These are phyloP conservation scores for Remorina albescens DNA, from an alignment of 2,797 vertebrate species.

Conservation along the genomic window DNA sequence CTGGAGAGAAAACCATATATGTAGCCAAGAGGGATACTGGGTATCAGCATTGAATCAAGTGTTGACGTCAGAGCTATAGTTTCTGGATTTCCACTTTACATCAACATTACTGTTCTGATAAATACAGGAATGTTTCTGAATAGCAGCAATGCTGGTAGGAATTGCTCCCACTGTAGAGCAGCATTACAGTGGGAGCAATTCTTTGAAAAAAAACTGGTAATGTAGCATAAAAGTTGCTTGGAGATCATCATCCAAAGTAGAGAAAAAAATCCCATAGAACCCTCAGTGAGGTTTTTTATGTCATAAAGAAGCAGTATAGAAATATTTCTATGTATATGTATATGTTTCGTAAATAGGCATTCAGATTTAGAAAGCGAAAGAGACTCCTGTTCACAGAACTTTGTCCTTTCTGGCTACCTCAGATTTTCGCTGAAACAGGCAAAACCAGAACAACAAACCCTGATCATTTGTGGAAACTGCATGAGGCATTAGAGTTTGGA, in stretches of 20 bases:
- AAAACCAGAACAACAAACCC: background rate
- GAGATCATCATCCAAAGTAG: background rate
- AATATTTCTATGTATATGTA: constrained; percentile 1
- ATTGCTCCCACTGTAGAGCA: too few species aligned
- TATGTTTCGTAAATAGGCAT: too few species aligned
- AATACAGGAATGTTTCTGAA: constrained; percentile 34
- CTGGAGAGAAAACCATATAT: constrained; percentile 90
- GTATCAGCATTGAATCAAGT: constrained; percentile 1
- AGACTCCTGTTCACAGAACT: background rate
- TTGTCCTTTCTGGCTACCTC: background rate
- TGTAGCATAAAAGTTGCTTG: background rate
- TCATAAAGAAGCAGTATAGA: constrained; percentile 3
- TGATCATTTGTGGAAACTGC: constrained; percentile 10
- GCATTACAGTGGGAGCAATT: constrained; percentile 16
- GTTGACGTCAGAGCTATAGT: constrained; percentile 12
- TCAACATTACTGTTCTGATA: constrained; percentile 17
- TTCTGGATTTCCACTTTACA: constrained; percentile 25
- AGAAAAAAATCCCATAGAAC: background rate
- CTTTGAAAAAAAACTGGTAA: constrained; percentile 11
- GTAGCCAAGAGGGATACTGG: constrained; percentile 52
- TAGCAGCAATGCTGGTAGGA: constrained; percentile 6
- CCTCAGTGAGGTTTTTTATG: background rate
- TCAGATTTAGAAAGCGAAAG: background rate
- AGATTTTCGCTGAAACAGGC: background rate
- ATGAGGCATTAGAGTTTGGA: background rate